Conservation (phyloP, 1,140 invertebrate genomes). For the Drosophila sulfurigaster region DNA sequence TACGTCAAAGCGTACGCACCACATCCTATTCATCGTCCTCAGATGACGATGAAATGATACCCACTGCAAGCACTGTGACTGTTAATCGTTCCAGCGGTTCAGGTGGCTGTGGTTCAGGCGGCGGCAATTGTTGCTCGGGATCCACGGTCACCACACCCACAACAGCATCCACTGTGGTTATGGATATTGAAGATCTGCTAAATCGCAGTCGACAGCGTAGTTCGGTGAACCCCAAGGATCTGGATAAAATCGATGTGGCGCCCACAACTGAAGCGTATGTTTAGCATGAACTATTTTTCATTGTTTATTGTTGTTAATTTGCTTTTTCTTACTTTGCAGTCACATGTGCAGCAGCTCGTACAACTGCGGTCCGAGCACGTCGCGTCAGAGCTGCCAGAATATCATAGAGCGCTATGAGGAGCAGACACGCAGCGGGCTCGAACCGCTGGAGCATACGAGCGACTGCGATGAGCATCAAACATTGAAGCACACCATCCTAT, state of each 20-base stretch:
- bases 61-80: slow-evolving; percentile 57
- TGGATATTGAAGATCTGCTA: slow-evolving; percentile 91
- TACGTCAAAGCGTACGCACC: slow-evolving; percentile 69
- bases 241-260: slow-evolving; percentile 62
- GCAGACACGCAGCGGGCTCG: slow-evolving; percentile 85
- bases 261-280: slow-evolving; percentile 61
- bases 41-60: slow-evolving; percentile 84
- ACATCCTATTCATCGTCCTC: slow-evolving; percentile 79
- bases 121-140: slow-evolving; percentile 72
- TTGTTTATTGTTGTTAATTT: background rate
- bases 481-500: slow-evolving; percentile 92
- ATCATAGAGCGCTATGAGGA: slow-evolving; percentile 86
- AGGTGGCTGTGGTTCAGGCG: slow-evolving; percentile 56
- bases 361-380: slow-evolving; percentile 84
- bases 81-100: slow-evolving; percentile 54
- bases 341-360: slow-evolving; percentile 85
- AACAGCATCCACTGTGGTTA: slow-evolving; percentile 85
- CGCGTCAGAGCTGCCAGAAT: slow-evolving; percentile 86
- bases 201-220: slow-evolving; percentile 71
- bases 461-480: slow-evolving; percentile 89
- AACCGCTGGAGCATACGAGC: slow-evolving; percentile 86
- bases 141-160: slow-evolving; percentile 57
- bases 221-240: slow-evolving; percentile 35
- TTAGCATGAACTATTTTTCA: too few species aligned
- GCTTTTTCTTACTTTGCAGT: slow-evolving; percentile 13